Base-by-base conservation (phyloP, 2,888 invertebrate genomes). In the Eumacrocentrus americanus region DNA sequence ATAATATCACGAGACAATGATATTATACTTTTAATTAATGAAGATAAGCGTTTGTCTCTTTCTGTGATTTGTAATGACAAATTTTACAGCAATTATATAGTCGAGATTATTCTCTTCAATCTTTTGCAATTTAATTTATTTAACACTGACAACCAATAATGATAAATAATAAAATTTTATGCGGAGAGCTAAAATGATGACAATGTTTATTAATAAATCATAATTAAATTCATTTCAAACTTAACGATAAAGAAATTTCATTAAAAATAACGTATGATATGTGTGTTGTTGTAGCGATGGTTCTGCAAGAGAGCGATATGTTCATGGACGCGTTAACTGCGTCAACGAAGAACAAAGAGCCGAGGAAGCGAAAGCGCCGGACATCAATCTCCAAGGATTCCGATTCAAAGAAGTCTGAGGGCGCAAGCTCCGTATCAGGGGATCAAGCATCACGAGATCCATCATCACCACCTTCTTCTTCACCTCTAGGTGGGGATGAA, bases 301-400 rank as follows among this genome's bases (percentile, higher is more conserved):
- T 90, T 68, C 81, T 96, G 48, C 89, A 93, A 77, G 97, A 97
- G 80, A 95, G 95, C 76, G 93, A 92, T 73, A 89, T 94, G 82
- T 97, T 97, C 78, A 95, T 95, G 90, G 95, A 95, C 80, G 95
- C 95, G 0, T 82, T 97, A 34, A 91, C 91, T 1, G 88, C 89
- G 1, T 90, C 92, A 5, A 88, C 89, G 22, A 83, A 79, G 82
- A 90, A 84, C 85, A 85, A 92, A 77, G 89, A 91, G 65, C 86
- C 88, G 1, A 88, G 89, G 72, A 95, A 94, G 76, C 85, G 91
- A 60, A 93, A 92, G 81, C 87, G 93, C 44, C 84, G 91, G 42
- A 85, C 87, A 0, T 89, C 89, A 67, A 84, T 85, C 2, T 87
- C 89, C 1, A 92, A 90, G 76, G 91, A 92, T 70, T 80, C 76